Evolutionary conservation across 1,140 invertebrate genomes (phyloP), one percentile per base, ranked within the genome.

Genomic region (Ptiloglossa arizonensis): DNA sequence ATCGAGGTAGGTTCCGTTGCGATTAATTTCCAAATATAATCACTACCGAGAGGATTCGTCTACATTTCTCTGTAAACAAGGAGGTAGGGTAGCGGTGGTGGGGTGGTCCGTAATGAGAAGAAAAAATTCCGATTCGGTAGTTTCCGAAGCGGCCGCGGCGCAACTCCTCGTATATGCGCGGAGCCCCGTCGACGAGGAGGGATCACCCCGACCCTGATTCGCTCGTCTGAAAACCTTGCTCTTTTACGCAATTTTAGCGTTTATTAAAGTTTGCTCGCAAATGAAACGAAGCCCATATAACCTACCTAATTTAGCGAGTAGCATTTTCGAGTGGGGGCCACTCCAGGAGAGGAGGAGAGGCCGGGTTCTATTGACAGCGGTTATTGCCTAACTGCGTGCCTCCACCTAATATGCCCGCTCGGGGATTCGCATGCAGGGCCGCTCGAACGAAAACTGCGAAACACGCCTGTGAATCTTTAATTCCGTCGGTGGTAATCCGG

Each of bases 231-330:
- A 92, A 93, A 92, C 88, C 92, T 93, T 91, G 92, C 92, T 92
- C 92, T 93, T 93, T 93, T 93, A 93, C 91, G 92, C 91, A 93
- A 93, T 93, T 92, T 92, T 90, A 92, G 90, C 91, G 91, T 91
- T 93, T 93, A 93, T 93, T 93, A 93, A 93, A 93, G 92, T 93
- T 93, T 93, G 92, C 92, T 93, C 91, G 92, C 92, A 91, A 93
- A 92, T 92, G 92, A 93, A 93, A 92, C 91, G 92, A 93, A 93
- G 89, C 91, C 92, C 91, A 93, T 93, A 93, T 93, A 92, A 93
- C 92, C 92, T 92, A 92, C 92, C 92, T 93, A 93, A 93, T 93
- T 93, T 93, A 92, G 92, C 91, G 91, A 92, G 92, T 92, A 92
- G 92, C 90, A 89, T 92, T 93, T 92, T 93, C 90, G 89, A 92